phyloP scores from a whole-genome alignment of 2,888 invertebrate genomes.

The Azorinus chamasolen region DNA sequence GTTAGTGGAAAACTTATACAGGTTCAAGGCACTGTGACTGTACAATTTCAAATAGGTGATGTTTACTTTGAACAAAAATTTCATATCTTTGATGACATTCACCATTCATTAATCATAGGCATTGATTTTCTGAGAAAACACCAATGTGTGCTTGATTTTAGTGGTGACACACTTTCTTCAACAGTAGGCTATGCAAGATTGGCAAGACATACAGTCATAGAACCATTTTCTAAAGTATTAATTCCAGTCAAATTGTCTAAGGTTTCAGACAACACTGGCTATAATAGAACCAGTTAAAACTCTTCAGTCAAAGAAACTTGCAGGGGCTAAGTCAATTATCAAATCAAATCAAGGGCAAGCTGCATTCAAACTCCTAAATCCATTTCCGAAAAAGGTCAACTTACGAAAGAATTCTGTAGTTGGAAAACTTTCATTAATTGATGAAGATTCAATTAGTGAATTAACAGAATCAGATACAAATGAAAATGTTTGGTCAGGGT shows the following conservation, averaged over 20 bases:
- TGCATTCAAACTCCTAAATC: conserved; percentile 38
- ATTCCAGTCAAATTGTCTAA: conserved; percentile 34
- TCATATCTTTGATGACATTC: conserved; percentile 41
- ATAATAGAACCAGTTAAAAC: conserved; percentile 20
- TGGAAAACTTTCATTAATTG: conserved; percentile 27
- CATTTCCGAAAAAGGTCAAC: conserved; percentile 2
- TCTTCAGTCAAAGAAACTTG: conserved; percentile 10
- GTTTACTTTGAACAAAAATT: conserved; percentile 16
- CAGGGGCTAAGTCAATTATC: conserved; percentile 18
- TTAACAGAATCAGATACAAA: conserved; percentile 6
- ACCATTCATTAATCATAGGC: conserved; percentile 31
- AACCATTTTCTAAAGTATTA: conserved; percentile 20
- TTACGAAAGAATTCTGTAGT: conserved; percentile 13
- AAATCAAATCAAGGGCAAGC: conserved; percentile 14
- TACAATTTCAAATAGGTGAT: no score
- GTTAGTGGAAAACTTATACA: no score
- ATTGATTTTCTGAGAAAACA: conserved; percentile 26
- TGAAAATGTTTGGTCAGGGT: background rate
- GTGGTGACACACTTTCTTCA: background rate
- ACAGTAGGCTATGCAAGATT: conserved; percentile 26
- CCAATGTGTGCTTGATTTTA: no score
- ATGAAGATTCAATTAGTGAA: conserved; percentile 16
- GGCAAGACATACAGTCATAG: background rate
- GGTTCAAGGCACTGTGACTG: no score
- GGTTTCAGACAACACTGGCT: background rate